phyloP scores from a whole-genome alignment of 2,888 invertebrate species.

The Scaptomyza polygonia region DNA sequence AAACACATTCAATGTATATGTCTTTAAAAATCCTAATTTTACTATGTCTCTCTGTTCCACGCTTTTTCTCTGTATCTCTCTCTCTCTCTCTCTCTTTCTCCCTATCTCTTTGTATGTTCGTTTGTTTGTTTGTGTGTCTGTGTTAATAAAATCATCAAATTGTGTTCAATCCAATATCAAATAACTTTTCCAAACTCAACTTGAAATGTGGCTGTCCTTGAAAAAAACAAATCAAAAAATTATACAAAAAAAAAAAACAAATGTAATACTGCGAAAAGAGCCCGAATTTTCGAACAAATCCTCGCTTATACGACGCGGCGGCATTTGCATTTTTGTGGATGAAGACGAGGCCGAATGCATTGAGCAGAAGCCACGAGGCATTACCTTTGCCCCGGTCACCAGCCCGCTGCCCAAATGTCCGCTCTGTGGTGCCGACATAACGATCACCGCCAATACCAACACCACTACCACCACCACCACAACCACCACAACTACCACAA shows the following conservation, averaged over 20 bases:
- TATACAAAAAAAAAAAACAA: conserved; percentile 7
- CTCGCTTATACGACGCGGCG: conserved; percentile 84
- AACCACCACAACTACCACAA: conserved; percentile 47
- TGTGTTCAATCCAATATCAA: conserved; percentile 65
- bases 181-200: conserved; percentile 49
- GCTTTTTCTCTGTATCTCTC: conserved; percentile 30
- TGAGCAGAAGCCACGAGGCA: conserved; percentile 79
- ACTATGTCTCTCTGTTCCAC: conserved; percentile 8
- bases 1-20: conserved; percentile 28
- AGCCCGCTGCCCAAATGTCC: conserved; percentile 76
- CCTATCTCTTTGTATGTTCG: conserved; percentile 35
- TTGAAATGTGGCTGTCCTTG: conserved; percentile 42
- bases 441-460: conserved; percentile 38
- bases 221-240: conserved; percentile 17
- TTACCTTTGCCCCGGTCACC: conserved; percentile 72
- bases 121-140: conserved; percentile 48
- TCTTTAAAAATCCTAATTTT: conserved; percentile 42
- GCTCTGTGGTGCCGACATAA: conserved; percentile 75
- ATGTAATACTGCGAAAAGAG: conserved; percentile 56
- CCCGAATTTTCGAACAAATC: conserved; percentile 82
- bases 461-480: conserved; percentile 45
- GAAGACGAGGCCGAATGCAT: conserved; percentile 82
- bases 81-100: conserved; percentile 6
- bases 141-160: conserved; percentile 67
- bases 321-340: conserved; percentile 85